These are phyloP conservation scores for Cyanoliseus patagonus DNA, from an alignment of 2,113 vertebrate genomes.

Conservation along the genomic window DNA sequence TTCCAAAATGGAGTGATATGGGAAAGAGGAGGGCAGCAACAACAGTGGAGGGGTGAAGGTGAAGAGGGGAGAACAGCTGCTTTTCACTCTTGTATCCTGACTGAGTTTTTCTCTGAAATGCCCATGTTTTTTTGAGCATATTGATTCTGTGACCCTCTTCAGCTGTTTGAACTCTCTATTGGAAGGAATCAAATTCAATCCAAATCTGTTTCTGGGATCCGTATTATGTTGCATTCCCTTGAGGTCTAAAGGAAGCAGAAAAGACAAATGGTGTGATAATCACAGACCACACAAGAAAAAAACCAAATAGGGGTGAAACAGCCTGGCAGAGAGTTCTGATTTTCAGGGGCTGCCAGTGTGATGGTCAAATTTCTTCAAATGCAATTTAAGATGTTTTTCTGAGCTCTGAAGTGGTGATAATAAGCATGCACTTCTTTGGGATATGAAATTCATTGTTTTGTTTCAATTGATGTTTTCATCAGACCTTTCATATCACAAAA, in stretches of 20 bases:
- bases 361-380: slow-evolving; percentile 1
- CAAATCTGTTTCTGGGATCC: neutral
- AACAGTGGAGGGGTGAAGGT: slow-evolving; percentile 51
- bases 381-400: neutral
- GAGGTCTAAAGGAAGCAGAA: neutral
- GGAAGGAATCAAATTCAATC: slow-evolving; percentile 40
- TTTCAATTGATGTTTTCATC: neutral
- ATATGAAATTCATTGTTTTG: neutral
- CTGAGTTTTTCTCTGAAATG: slow-evolving; percentile 36
- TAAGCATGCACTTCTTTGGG: neutral
- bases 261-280: slow-evolving; percentile 56
- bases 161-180: slow-evolving; percentile 39
- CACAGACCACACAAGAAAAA: neutral
- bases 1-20: neutral
- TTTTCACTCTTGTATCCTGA: neutral
- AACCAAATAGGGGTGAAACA: neutral
- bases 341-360: neutral
- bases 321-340: neutral
- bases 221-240: slow-evolving; percentile 13
- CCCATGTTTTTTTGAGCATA: slow-evolving; percentile 31
- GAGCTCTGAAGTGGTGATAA: neutral
- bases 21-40: slow-evolving; percentile 8
- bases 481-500: neutral
- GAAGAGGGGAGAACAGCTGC: slow-evolving; percentile 37
- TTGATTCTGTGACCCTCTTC: slow-evolving; percentile 50